Evolutionary conservation across 2,113 vertebrate genomes (phyloP), one percentile per base, ranked within the genome.

Genomic region (Phrynocephalus versicolor): DNA sequence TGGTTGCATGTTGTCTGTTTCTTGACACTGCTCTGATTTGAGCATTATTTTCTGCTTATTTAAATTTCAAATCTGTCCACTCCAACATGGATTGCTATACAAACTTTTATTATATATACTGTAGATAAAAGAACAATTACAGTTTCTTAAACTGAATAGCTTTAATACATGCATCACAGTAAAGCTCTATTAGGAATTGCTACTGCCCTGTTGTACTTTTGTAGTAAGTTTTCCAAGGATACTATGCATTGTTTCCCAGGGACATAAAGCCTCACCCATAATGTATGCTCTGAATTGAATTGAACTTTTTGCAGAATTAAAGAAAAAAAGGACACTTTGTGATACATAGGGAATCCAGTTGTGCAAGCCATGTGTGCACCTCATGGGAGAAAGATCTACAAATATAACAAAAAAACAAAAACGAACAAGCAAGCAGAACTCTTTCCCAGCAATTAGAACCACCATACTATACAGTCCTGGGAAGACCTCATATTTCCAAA

Each of bases 241-340:
- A 6, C 62, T 79, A 85, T n/a, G 57, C 71, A 62, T 3, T 1
- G 19, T 60, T 89, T 87, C 82, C 74, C 75, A 93, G 78, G 4
- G 64, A 87, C 87, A 75, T 67, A 90, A 94, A 92, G 84, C 2
- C 41, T 51, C 91, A 90, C 90, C 89, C 89, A 25, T n/a, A 62
- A 27, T 0, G 45, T 51, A 57, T 84, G 73, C 65, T 90, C 37
- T 81, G 70, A 85, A 89, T 65, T 60, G 33, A 89, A 41, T 82
- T 58, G 51, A 6, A 75, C 10, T 73, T 90, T 90, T 82, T 74
- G 39, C 77, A 87, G 85, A 83, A 90, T 91, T 87, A 85, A 89
- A 92, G 85, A 91, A 94, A 10, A 10, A 51, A 94, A 95, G 89
- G n/a, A n/a, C n/a, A n/a, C n/a, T n/a, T n/a, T 87, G 16, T 82